Conservation (phyloP, 2,797 vertebrate species). For the Enteromius trimaculatus region DNA sequence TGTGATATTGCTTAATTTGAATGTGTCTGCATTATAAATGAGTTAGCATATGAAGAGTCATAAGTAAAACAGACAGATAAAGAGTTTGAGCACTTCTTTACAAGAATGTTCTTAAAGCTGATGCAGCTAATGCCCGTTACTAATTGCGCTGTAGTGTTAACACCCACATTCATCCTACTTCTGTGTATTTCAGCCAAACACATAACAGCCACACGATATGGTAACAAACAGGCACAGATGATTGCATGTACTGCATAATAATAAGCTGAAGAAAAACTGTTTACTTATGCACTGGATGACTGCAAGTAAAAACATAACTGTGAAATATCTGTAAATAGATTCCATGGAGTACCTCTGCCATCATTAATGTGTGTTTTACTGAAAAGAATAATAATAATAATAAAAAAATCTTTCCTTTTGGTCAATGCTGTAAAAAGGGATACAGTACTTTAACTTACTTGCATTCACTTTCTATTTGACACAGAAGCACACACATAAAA, state of each 20-base stretch:
- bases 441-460: not conserved
- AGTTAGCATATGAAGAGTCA: not conserved
- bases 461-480: constrained; percentile 12
- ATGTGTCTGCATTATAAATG: not conserved
- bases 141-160: constrained; percentile 39
- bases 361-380: constrained; percentile 1
- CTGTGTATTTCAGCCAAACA: constrained; percentile 31
- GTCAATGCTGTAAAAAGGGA: not conserved
- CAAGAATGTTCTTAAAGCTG: not conserved
- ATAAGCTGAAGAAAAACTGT: constrained; percentile 16
- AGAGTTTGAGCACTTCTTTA: not conserved
- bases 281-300: not conserved
- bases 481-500: not conserved
- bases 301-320: constrained; percentile 28
- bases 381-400: not conserved
- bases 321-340: constrained; percentile 25
- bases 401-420: not conserved
- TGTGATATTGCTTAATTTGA: not conserved
- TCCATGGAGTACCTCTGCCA: constrained; percentile 9
- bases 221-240: constrained; percentile 10
- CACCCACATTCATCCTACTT: constrained; percentile 17
- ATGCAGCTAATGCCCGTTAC: constrained; percentile 46
- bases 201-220: constrained; percentile 24
- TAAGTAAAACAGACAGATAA: not conserved
- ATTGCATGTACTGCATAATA: constrained; percentile 20